phyloP scores from a whole-genome alignment of 2,113 vertebrate genomes.

The Conger conger region DNA sequence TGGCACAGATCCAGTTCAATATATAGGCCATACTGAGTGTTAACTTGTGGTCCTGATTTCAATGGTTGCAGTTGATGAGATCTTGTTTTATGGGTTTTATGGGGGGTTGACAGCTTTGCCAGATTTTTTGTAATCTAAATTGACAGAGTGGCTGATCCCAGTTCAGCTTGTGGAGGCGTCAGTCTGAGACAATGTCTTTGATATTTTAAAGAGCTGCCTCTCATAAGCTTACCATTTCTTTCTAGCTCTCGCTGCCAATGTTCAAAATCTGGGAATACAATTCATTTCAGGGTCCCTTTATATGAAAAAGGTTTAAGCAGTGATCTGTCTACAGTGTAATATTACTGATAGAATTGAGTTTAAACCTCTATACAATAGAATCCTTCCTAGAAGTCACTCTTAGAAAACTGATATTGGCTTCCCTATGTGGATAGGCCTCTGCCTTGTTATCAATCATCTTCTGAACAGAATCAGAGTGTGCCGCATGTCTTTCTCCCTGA shows the following conservation, averaged over 20 bases:
- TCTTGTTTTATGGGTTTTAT: background rate
- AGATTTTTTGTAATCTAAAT: background rate
- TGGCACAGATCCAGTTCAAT: background rate
- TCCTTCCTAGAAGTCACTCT: background rate
- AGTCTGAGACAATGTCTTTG: slow-evolving; percentile 26
- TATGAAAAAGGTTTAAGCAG: slow-evolving; percentile 1
- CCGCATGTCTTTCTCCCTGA: background rate
- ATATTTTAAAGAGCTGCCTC: slow-evolving; percentile 40
- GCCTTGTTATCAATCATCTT: background rate
- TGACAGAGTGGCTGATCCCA: background rate
- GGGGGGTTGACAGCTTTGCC: too few relatives aligned
- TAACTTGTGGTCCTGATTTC: background rate
- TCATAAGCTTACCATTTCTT: slow-evolving; percentile 17
- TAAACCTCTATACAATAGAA: background rate
- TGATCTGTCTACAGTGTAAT: slow-evolving; percentile 5
- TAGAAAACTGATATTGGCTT: background rate
- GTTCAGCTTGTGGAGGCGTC: slow-evolving; percentile 34
- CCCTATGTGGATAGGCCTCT: background rate
- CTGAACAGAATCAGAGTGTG: background rate
- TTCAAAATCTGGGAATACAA: background rate
- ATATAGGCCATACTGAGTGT: background rate
- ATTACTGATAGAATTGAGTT: background rate
- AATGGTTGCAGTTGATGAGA: background rate
- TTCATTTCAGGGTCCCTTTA: background rate
- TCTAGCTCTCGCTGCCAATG: slow-evolving; percentile 16